A percentile compares a stretch with the other conserved stretches of the same genome.
Conservation (phyloP, 2,888 invertebrate genomes). For the Bedellia somnulentella region DNA sequence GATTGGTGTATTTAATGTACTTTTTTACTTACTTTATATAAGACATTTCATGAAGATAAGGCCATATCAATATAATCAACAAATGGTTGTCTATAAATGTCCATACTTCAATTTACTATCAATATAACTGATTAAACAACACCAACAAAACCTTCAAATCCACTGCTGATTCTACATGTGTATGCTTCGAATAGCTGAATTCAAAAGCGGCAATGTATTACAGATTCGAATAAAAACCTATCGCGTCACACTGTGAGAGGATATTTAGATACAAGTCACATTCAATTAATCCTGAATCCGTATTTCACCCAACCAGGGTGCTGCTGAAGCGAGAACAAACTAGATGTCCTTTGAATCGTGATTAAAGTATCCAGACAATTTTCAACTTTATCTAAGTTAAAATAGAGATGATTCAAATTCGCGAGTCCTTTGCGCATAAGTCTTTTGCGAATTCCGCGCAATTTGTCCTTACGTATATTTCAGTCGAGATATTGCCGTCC, state of each 20-base stretch:
- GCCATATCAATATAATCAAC: no score
- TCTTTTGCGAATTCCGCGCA: conserved; percentile 15
- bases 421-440: conserved; percentile 15
- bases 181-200: no score
- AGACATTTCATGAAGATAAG: no score
- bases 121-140: no score
- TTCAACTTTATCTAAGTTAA: conserved; percentile 6
- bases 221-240: background rate
- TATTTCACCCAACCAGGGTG: conserved; percentile 45
- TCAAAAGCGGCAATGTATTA: background rate
- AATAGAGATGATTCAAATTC: background rate
- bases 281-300: conserved; percentile 53
- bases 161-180: no score
- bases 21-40: no score
- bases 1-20: no score
- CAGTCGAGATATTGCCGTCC: conserved; percentile 55
- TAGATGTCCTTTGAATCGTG: conserved; percentile 41
- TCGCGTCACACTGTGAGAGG: background rate
- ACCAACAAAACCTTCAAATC: no score
- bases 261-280: conserved; percentile 29
- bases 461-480: conserved; percentile 49
- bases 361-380: conserved; percentile 12
- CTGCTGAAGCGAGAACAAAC: conserved; percentile 34
- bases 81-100: no score
- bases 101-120: no score